Base-by-base conservation (phyloP, 2,888 invertebrate genomes). In the Nephrotoma appendiculata region DNA sequence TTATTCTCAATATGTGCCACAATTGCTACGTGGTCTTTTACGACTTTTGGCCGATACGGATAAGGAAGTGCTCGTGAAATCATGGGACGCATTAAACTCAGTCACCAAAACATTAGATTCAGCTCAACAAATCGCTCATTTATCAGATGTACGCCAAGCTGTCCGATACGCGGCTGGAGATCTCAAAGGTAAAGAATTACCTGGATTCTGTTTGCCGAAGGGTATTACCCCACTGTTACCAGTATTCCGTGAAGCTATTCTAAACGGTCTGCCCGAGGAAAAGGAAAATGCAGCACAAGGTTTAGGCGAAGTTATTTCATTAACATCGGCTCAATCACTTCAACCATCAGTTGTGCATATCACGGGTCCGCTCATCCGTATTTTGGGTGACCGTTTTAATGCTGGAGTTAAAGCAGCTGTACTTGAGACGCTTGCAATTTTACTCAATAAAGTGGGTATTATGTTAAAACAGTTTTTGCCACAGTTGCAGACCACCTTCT, bases 401-500 rank as follows among this genome's bases (percentile, higher is more conserved):
- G 95, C 96, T 89, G 97, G 96, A 89, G 98, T 99, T 0, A 99
- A 99, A 92, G 97, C 98, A 0, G 98, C 99, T 44, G 98, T 99
- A 45, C 92, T 99, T 42, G 98, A 99, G 91, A 98, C 98, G 0
- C 93, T 99, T 41, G 98, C 98, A 0, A 94, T 96, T 88, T 93
- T 99, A n/a, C 93, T 99, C 9, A 95, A 95, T 45, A 99, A 99
- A 94, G 98, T 98, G 88, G 98, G 98, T 84, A 94, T 96, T 52
- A 96, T 98, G 95, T 92, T 99, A 91, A 98, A 98, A 92, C 99
- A 99, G 91, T 99, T 99, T 93, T 93, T 99, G 89, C 99, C 99
- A 1, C 99, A 99, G 92, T 94, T 99, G 57, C 99, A 99, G 93
- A 99, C 99, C 1, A 99, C 99, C 19, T 99, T 99, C 92, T 94